A percentile compares a stretch with the other conserved stretches of the same genome.
Conservation (phyloP, 2,797 vertebrate species). For the Monodelphis domestica region DNA sequence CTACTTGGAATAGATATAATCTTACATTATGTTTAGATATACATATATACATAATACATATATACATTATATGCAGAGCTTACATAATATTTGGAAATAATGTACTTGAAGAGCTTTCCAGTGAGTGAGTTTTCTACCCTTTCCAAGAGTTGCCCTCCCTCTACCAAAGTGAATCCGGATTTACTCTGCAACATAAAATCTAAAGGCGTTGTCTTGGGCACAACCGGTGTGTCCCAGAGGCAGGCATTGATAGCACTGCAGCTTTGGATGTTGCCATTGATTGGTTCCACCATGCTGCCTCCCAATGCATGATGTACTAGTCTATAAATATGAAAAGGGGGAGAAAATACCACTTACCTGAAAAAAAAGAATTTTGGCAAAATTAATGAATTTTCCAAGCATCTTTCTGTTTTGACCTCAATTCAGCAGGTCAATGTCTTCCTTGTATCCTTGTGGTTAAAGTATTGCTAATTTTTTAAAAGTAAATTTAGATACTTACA, state of each 20-base stretch:
- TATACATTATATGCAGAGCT: too few species aligned
- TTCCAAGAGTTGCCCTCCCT: neutral
- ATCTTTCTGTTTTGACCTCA: constrained; percentile 5
- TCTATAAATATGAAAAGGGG: neutral
- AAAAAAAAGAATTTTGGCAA: constrained; percentile 13
- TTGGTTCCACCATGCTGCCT: neutral
- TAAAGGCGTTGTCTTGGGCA: neutral
- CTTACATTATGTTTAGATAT: neutral
- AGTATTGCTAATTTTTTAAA: constrained; percentile 1
- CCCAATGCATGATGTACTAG: neutral
- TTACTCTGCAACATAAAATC: neutral
- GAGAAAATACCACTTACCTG: neutral
- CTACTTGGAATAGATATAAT: neutral
- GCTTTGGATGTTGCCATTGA: neutral
- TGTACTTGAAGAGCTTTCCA: neutral
- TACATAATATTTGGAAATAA: neutral
- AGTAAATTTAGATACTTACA: too few species aligned
- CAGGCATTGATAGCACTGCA: neutral
- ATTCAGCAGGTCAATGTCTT: constrained; percentile 1
- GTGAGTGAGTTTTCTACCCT: neutral
- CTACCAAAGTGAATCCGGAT: neutral
- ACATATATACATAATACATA: neutral
- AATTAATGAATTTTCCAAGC: neutral
- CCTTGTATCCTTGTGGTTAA: neutral
- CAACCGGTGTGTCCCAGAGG: neutral